Percentiles rank a stretch among this genome's conserved stretches.
Conservation (phyloP, 2,113 vertebrate species). For the Pyrgilauda ruficollis region DNA sequence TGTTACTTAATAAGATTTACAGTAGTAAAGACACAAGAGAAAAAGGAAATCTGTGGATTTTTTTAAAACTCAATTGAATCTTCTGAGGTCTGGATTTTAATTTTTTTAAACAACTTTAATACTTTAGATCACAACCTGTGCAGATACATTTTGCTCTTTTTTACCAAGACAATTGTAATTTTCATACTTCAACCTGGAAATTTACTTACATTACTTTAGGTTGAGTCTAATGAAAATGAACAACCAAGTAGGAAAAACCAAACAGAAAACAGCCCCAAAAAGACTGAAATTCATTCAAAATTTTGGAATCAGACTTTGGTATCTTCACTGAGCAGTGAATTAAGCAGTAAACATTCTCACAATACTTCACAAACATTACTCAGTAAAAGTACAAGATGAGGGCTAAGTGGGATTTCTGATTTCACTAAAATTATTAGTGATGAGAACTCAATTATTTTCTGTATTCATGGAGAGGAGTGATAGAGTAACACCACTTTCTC, state of each 20-base stretch:
- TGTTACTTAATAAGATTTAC: not conserved
- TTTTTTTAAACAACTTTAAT: not conserved
- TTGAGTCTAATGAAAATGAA: not conserved
- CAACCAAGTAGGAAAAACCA: not conserved
- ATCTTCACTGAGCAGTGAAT: not conserved
- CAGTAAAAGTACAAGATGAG: not conserved
- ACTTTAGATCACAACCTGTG: not conserved
- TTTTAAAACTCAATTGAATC: not conserved
- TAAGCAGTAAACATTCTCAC: not conserved
- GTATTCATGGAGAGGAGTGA: slow-evolving; percentile 44
- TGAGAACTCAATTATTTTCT: slow-evolving; percentile 60
- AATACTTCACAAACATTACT: not conserved
- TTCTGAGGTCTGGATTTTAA: not conserved
- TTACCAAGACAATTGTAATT: not conserved
- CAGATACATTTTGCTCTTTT: not conserved
- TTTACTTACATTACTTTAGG: not conserved
- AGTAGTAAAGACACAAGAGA: not conserved
- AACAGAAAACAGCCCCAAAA: not conserved
- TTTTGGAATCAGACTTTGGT: not conserved
- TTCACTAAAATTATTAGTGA: slow-evolving; percentile 35
- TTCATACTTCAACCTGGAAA: not conserved
- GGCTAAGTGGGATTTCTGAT: not conserved
- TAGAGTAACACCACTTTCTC: slow-evolving; percentile 33
- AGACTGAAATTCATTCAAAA: not conserved
- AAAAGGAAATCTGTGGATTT: not conserved